A percentile compares a stretch with the other conserved stretches of the same genome.
Evolutionary conservation across 2,797 vertebrate species (phyloP).

Genomic region (Artibeus jamaicensis): DNA sequence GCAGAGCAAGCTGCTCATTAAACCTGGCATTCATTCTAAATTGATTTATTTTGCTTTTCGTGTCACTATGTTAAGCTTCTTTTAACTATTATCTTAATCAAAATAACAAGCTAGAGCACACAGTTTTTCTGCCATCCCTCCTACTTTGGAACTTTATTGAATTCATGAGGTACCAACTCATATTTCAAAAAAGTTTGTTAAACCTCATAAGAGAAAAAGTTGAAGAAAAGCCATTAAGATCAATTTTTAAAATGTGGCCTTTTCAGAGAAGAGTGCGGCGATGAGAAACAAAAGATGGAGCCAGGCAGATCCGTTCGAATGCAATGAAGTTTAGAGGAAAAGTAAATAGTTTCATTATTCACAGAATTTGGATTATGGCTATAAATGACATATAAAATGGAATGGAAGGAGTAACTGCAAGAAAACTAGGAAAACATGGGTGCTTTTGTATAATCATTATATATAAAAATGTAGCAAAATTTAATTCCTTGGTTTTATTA

Average conservation of each 20-base stretch:
- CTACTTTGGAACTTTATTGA: neutral
- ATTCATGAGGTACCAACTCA: conserved; percentile 4
- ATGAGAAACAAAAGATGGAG: neutral
- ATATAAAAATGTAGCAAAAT: neutral
- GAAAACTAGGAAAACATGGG: neutral
- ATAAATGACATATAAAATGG: neutral
- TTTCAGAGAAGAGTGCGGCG: neutral
- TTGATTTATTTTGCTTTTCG: conserved; percentile 54
- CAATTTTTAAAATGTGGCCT: neutral
- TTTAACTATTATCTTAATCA: conserved; percentile 58
- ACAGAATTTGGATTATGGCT: neutral
- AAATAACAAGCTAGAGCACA: neutral
- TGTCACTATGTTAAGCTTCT: conserved; percentile 27
- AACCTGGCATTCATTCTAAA: neutral
- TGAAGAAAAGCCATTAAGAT: conserved; percentile 1
- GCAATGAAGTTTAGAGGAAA: neutral
- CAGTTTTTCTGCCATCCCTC: conserved; percentile 48
- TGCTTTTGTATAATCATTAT: neutral
- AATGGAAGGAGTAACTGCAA: neutral
- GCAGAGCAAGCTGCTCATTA: neutral
- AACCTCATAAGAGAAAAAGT: neutral
- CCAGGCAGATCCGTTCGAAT: neutral
- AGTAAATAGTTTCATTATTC: neutral
- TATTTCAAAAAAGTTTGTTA: conserved; percentile 36
- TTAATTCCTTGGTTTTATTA: neutral